Evolutionary conservation across 2,888 invertebrate species (phyloP).

Genomic region (Vesta saturnalis): DNA sequence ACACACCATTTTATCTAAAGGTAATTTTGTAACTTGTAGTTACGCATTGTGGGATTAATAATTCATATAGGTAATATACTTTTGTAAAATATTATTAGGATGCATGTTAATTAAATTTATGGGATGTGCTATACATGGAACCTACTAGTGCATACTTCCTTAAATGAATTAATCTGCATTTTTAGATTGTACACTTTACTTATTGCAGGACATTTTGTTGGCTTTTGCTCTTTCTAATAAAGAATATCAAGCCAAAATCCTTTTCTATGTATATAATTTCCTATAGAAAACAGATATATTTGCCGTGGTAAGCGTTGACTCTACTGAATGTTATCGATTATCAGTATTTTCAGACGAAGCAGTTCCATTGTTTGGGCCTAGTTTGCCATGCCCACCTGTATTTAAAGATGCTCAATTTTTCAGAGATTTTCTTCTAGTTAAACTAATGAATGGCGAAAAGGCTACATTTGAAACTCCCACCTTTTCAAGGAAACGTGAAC

Average conservation of each 20-base stretch:
- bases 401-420: conserved; percentile 84
- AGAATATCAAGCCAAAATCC: neutral
- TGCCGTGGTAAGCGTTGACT: conserved; percentile 79
- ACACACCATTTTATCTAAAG: too few species aligned
- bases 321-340: conserved; percentile 76
- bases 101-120: too few species aligned
- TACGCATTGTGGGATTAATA: too few species aligned
- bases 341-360: conserved; percentile 89
- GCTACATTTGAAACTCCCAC: conserved; percentile 92
- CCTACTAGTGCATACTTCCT: too few species aligned
- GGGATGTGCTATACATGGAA: too few species aligned
- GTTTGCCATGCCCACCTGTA: conserved; percentile 86
- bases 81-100: too few species aligned
- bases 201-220: too few species aligned
- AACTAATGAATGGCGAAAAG: conserved; percentile 92
- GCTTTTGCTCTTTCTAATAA: too few species aligned
- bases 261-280: neutral
- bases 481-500: conserved; percentile 85
- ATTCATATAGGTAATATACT: too few species aligned
- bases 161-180: too few species aligned
- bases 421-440: conserved; percentile 87
- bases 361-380: conserved; percentile 90
- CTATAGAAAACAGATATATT: conserved; percentile 74
- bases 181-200: too few species aligned
- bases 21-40: too few species aligned